Conservation (phyloP, 2,797 vertebrate genomes). For the Enoplosus armatus region DNA sequence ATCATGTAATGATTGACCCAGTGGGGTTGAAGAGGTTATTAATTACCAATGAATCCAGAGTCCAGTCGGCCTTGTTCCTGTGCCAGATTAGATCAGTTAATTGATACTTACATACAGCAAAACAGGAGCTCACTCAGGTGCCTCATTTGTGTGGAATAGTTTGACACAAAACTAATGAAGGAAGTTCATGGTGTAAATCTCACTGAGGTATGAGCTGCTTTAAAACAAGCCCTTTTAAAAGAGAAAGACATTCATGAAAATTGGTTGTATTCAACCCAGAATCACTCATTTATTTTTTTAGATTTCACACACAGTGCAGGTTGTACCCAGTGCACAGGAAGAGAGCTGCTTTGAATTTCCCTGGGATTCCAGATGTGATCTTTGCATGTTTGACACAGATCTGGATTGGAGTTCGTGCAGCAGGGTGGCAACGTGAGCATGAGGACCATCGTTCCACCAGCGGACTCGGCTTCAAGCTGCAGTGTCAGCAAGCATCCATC, state of each 20-base stretch:
- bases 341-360: constrained; percentile 1
- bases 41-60: constrained; percentile 4
- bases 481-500: constrained; percentile 37
- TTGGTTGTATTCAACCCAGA: neutral
- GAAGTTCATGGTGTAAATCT: neutral
- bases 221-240: neutral
- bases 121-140: neutral
- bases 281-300: neutral
- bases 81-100: constrained; percentile 18
- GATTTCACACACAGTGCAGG: neutral
- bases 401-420: neutral
- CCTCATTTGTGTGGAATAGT: neutral
- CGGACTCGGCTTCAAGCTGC: constrained; percentile 1
- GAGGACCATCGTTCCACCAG: neutral
- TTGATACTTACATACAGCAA: neutral
- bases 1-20: constrained; percentile 13
- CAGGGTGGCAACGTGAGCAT: neutral
- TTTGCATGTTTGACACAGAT: neutral
- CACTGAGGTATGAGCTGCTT: neutral
- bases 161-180: neutral
- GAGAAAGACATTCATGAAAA: too few relatives aligned
- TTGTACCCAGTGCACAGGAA: neutral
- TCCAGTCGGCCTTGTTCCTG: neutral
- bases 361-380: neutral
- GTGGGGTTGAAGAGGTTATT: neutral